Percentiles rank a stretch among this genome's conserved stretches.
Evolutionary conservation across 2,797 vertebrate species (phyloP).

Genomic region (Acanthornis magna): DNA sequence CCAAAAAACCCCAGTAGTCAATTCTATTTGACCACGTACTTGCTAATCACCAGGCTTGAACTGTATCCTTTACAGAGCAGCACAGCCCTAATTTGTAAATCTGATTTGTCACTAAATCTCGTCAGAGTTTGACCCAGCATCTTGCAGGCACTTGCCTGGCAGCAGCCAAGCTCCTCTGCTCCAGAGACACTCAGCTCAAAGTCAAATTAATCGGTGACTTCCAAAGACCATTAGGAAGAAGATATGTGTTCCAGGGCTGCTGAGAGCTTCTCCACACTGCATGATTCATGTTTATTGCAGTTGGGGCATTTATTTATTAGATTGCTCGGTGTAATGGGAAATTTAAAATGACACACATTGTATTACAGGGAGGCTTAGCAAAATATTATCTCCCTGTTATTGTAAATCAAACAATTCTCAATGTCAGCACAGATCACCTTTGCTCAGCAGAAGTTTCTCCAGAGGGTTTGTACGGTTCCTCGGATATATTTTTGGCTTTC

Average conservation of each 20-base stretch:
- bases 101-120: conserved; percentile 63
- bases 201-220: conserved; percentile 64
- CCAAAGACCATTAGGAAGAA: conserved; percentile 52
- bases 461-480: background rate
- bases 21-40: background rate
- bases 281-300: conserved; percentile 70
- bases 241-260: conserved; percentile 37
- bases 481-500: background rate
- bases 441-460: conserved; percentile 28
- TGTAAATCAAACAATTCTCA: conserved; percentile 72
- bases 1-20: background rate
- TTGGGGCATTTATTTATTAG: conserved; percentile 64
- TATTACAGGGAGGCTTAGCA: conserved; percentile 67
- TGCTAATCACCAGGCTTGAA: conserved; percentile 7
- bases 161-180: background rate
- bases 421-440: conserved; percentile 61
- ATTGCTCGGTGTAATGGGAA: conserved; percentile 64
- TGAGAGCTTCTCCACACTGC: conserved; percentile 39
- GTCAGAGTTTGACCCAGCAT: conserved; percentile 14
- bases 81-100: conserved; percentile 44
- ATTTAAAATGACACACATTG: conserved; percentile 68
- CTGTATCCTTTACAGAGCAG: conserved; percentile 5
- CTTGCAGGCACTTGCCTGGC: conserved; percentile 38
- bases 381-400: conserved; percentile 68
- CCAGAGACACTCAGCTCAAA: conserved; percentile 47